phyloP scores from a whole-genome alignment of 2,113 vertebrate species.

The Theropithecus gelada region DNA sequence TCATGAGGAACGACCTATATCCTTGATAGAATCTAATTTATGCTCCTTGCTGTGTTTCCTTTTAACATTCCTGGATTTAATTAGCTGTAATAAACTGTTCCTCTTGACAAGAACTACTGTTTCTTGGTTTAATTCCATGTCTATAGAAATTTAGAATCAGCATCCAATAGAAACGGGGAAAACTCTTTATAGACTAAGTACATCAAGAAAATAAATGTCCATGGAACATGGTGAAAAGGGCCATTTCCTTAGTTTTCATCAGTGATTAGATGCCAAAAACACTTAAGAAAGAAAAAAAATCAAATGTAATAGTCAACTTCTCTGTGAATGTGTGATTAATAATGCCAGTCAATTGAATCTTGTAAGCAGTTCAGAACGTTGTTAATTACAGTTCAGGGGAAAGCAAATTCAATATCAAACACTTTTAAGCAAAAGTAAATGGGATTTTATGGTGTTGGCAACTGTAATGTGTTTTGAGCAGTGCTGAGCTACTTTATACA shows the following conservation, averaged over 20 bases:
- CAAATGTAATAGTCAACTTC: slow-evolving; percentile 41
- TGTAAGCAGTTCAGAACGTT: slow-evolving; percentile 61
- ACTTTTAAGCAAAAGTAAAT: slow-evolving; percentile 60
- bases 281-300: slow-evolving; percentile 41
- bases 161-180: neutral
- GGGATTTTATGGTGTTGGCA: slow-evolving; percentile 11
- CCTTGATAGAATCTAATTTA: slow-evolving; percentile 65
- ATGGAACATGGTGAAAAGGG: neutral
- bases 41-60: slow-evolving; percentile 58
- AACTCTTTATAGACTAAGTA: slow-evolving; percentile 47
- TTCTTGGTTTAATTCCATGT: slow-evolving; percentile 55
- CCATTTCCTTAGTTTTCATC: slow-evolving; percentile 57
- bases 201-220: slow-evolving; percentile 55
- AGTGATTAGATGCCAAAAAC: slow-evolving; percentile 33
- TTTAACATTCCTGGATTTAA: slow-evolving; percentile 70
- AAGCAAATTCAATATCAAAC: slow-evolving; percentile 62
- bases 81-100: slow-evolving; percentile 76
- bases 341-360: slow-evolving; percentile 67
- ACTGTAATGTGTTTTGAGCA: neutral
- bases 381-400: slow-evolving; percentile 62
- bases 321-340: slow-evolving; percentile 59
- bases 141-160: slow-evolving; percentile 41
- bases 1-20: slow-evolving; percentile 61
- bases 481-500: neutral
- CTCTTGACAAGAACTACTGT: slow-evolving; percentile 56